Evolutionary conservation across 2,888 invertebrate genomes (phyloP).

Genomic region (Pemphredon lugubris): DNA sequence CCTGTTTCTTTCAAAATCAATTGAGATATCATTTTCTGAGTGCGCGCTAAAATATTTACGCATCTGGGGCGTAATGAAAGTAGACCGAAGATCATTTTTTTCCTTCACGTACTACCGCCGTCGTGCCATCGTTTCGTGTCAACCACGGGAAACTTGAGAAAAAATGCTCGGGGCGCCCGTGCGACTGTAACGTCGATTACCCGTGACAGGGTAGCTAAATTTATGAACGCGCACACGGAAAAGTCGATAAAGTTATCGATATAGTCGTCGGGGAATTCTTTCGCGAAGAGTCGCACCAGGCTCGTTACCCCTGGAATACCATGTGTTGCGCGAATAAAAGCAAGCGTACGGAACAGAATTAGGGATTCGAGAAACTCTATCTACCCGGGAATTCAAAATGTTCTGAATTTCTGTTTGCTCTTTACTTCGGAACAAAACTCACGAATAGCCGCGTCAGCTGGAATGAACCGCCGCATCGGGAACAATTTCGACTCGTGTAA

Average conservation of each 20-base stretch:
- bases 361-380: background rate
- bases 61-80: constrained; percentile 4
- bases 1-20: too few relatives aligned
- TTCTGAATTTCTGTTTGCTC: too few relatives aligned
- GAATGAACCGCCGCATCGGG: too few relatives aligned
- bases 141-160: background rate
- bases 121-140: background rate
- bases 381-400: background rate
- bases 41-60: too few relatives aligned
- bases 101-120: background rate
- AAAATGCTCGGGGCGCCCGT: background rate
- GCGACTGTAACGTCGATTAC: constrained; percentile 13
- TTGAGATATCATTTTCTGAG: too few relatives aligned
- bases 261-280: constrained; percentile 1
- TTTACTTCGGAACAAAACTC: too few relatives aligned
- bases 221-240: background rate
- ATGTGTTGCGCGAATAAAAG: too few relatives aligned
- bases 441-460: too few relatives aligned
- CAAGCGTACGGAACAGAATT: constrained; percentile 4
- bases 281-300: background rate
- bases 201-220: constrained; percentile 8
- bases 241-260: constrained; percentile 7
- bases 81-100: constrained; percentile 25
- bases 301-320: constrained; percentile 5
- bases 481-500: background rate